Evolutionary conservation across 2,888 invertebrate genomes (phyloP), one percentile per base, ranked within the genome.

Genomic region (Catocala nupta): DNA sequence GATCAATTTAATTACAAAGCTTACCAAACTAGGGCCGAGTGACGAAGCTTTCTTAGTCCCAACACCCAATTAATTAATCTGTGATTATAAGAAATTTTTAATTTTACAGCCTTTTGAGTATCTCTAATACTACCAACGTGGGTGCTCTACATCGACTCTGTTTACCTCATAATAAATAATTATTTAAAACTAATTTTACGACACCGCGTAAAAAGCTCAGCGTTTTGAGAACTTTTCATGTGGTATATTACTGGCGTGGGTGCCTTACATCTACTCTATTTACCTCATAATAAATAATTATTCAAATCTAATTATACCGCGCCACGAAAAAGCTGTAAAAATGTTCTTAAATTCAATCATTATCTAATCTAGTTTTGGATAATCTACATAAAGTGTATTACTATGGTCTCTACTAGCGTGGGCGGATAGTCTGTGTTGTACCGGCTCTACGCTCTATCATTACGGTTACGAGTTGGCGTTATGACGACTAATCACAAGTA

Each of bases 401-500:
- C 11, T 42, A 25, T 16, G 42, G 13, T 9, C 13, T 9, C 10
- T 13, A 9, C 10, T 0, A 4, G 9, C 42, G 36, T 47, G 16
- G 53, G 53, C 47, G 39, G 36, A 39, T 53, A 7, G 1, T 10
- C 33, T 2, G n/a, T 48, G 34, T 2, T n/a, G 36, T 12, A 34
- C 39, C 44, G 59, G 49, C 45, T 48, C 53, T 48, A 49, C 59
- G 45, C 58, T 50, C 59, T 59, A 58, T 63, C 47, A 58, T 63
- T 63, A 63, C 49, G 13, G 16, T 45, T 50, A 58, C 55, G 62
- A 54, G 58, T 47, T 54, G 34, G 56, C 54, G 53, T 57, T 57
- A 52, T 56, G 52, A 54, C 54, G 54, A 58, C 63, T 63, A 45
- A 55, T 63, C 54, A 54, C 55, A 36, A 58, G 16, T 58, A 58